Evolutionary conservation across 2,797 vertebrate species (phyloP).

Genomic region (Tapirus indicus): DNA sequence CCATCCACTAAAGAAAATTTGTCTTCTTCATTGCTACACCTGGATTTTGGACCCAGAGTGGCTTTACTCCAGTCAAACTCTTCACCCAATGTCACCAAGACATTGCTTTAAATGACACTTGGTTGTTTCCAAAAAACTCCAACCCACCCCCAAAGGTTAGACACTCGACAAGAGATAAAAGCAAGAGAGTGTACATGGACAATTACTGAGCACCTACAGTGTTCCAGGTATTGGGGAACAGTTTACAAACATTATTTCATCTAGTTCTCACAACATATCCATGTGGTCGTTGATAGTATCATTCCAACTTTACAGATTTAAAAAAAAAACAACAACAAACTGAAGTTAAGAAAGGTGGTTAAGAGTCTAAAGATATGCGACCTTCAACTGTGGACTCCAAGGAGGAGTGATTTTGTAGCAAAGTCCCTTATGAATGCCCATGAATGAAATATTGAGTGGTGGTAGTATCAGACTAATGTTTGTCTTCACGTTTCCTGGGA

Average conservation of each 20-base stretch:
- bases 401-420: background rate
- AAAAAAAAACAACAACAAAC: background rate
- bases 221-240: background rate
- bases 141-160: background rate
- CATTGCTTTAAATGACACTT: constrained; percentile 1
- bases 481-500: constrained; percentile 25
- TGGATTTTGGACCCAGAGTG: background rate
- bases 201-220: background rate
- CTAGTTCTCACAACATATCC: background rate
- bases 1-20: constrained; percentile 14
- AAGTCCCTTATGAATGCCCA: background rate
- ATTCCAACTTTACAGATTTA: background rate
- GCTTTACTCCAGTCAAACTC: background rate
- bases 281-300: background rate
- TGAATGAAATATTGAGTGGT: background rate
- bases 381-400: background rate
- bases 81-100: background rate
- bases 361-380: background rate
- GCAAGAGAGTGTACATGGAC: background rate
- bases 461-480: background rate
- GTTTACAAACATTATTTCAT: background rate
- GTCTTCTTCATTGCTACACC: background rate
- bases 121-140: constrained; percentile 27
- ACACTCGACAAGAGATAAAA: background rate
- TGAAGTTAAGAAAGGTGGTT: background rate